Conservation (phyloP, 2,797 vertebrate genomes). For the Sebastes aleutianus region DNA sequence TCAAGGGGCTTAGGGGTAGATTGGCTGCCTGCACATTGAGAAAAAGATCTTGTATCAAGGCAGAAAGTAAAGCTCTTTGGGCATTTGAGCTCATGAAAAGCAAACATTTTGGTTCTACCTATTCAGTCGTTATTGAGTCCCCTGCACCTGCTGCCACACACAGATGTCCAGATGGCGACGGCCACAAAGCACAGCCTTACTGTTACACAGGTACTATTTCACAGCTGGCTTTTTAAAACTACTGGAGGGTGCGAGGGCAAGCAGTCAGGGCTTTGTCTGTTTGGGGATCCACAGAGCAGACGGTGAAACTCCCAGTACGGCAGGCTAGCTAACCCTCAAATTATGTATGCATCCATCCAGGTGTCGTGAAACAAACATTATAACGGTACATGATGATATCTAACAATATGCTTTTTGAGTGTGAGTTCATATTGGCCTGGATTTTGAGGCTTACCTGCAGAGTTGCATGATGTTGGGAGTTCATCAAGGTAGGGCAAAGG, state of each 20-base stretch:
- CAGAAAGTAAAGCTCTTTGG: conserved; percentile 4
- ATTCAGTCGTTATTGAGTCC: background rate
- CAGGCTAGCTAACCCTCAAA: background rate
- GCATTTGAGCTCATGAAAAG: conserved; percentile 4
- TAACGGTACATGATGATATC: background rate
- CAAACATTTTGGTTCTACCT: conserved; percentile 26
- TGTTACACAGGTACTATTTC: conserved; percentile 22
- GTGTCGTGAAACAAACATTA: background rate
- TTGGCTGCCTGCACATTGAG: background rate
- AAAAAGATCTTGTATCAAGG: conserved; percentile 5
- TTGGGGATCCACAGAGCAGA: conserved; percentile 30
- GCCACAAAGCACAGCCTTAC: conserved; percentile 11
- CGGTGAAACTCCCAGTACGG: background rate
- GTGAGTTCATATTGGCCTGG: background rate
- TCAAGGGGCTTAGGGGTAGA: background rate
- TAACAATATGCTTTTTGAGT: background rate
- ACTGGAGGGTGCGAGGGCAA: conserved; percentile 21
- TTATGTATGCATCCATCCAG: background rate
- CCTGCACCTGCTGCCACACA: conserved; percentile 23
- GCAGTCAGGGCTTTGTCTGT: conserved; percentile 14
- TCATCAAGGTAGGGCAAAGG: conserved; percentile 29
- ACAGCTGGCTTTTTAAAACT: conserved; percentile 45
- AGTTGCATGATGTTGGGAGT: conserved; percentile 28
- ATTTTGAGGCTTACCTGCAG: conserved; percentile 68
- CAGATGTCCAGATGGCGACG: conserved; percentile 14